Conservation (phyloP, 2,797 vertebrate genomes). For the Aulostomus chinensis region DNA sequence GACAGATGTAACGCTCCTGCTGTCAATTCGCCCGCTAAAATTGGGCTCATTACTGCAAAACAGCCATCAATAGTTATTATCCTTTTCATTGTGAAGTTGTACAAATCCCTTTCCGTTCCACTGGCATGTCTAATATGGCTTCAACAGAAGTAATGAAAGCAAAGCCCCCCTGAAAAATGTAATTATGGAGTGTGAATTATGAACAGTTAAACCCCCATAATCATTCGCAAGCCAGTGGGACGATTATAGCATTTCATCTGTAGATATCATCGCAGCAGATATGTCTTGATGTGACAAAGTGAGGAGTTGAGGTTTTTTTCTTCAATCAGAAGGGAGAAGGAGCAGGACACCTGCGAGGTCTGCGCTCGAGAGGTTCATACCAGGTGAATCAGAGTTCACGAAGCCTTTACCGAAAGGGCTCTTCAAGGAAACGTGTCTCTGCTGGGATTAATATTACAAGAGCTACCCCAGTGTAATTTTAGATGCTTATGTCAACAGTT, state of each 20-base stretch:
- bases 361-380: not conserved
- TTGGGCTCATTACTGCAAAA: slow-evolving; percentile 48
- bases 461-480: not conserved
- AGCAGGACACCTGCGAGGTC: not conserved
- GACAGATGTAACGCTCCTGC: slow-evolving; percentile 26
- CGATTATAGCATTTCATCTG: slow-evolving; percentile 38
- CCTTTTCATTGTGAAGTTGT: slow-evolving; percentile 59
- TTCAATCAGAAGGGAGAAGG: not conserved
- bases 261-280: slow-evolving; percentile 29
- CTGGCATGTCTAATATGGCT: slow-evolving; percentile 60
- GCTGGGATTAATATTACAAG: not conserved
- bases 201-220: slow-evolving; percentile 41
- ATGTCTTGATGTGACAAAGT: slow-evolving; percentile 12
- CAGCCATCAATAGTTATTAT: slow-evolving; percentile 55
- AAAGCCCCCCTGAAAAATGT: slow-evolving; percentile 51
- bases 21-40: slow-evolving; percentile 45
- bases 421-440: not conserved
- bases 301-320: slow-evolving; percentile 1
- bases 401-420: slow-evolving; percentile 2
- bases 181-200: slow-evolving; percentile 56
- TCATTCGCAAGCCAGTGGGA: slow-evolving; percentile 31
- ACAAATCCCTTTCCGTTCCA: slow-evolving; percentile 53
- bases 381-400: slow-evolving; percentile 46
- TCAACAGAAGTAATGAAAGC: slow-evolving; percentile 54
- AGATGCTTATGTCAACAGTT: not conserved